Conservation (phyloP, 2,888 invertebrate species). For the Hedya salicella region DNA sequence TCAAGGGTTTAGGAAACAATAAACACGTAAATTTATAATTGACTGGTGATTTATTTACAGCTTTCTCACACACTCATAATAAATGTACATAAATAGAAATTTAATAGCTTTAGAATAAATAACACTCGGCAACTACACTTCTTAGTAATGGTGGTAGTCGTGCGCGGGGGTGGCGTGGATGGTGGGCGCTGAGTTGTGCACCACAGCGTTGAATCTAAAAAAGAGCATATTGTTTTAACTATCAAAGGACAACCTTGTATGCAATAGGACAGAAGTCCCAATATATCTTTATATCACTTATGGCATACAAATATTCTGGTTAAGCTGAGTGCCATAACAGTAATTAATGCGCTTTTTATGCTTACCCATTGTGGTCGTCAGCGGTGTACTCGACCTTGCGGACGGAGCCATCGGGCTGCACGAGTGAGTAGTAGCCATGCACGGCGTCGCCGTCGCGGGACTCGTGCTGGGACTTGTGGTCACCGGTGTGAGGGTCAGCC, state of each 20-base stretch:
- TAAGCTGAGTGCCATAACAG: no score
- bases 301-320: no score
- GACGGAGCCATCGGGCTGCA: constrained; percentile 82
- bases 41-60: constrained; percentile 56
- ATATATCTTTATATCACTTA: no score
- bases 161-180: constrained; percentile 52
- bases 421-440: constrained; percentile 85
- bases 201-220: constrained; percentile 56
- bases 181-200: constrained; percentile 50
- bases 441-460: constrained; percentile 82
- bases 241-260: constrained; percentile 2
- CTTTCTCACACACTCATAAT: constrained; percentile 48
- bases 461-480: constrained; percentile 84
- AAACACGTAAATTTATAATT: constrained; percentile 7
- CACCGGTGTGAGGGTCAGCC: constrained; percentile 83
- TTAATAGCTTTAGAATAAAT: constrained; percentile 52
- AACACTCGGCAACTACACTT: constrained; percentile 32
- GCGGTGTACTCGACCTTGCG: constrained; percentile 82
- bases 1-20: background rate
- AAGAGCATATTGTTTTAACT: background rate
- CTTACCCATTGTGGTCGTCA: constrained; percentile 81
- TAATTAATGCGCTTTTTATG: background rate
- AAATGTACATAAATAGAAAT: constrained; percentile 58
- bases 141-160: constrained; percentile 43
- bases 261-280: no score